phyloP scores from a whole-genome alignment of 2,113 vertebrate genomes.

The Notothenia coriiceps region DNA sequence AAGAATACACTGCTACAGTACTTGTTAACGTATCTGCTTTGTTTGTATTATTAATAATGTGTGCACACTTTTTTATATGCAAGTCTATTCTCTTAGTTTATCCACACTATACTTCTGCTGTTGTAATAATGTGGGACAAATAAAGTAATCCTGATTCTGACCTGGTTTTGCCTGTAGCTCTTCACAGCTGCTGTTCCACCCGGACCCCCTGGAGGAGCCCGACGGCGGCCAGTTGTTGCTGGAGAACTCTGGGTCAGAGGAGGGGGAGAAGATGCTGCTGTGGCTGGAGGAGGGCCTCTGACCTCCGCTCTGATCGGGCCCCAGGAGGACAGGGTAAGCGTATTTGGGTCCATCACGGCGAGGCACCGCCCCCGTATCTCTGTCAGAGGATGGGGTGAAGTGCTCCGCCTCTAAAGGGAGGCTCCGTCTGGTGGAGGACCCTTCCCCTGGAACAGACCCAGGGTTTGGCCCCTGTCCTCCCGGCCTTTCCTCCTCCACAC shows the following conservation, averaged over 20 bases:
- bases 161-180: constrained; percentile 18
- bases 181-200: constrained; percentile 58
- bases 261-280: constrained; percentile 27
- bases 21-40: no score
- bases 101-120: no score
- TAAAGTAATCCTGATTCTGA: no score
- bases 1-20: no score
- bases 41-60: no score
- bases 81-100: no score
- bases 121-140: no score
- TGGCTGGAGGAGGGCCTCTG: constrained; percentile 17
- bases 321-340: not conserved
- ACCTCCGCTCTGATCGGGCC: not conserved
- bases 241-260: not conserved
- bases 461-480: not conserved
- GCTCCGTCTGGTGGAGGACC: constrained; percentile 15
- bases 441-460: not conserved
- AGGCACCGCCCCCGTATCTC: not conserved
- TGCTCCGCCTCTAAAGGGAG: constrained; percentile 17
- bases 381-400: accelerated
- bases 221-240: constrained; percentile 15
- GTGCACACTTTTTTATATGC: no score
- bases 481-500: constrained; percentile 22
- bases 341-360: not conserved
- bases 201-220: constrained; percentile 5